Evolutionary conservation across 2,113 vertebrate species (phyloP).

Genomic region (Tretioscincus oriximinensis): DNA sequence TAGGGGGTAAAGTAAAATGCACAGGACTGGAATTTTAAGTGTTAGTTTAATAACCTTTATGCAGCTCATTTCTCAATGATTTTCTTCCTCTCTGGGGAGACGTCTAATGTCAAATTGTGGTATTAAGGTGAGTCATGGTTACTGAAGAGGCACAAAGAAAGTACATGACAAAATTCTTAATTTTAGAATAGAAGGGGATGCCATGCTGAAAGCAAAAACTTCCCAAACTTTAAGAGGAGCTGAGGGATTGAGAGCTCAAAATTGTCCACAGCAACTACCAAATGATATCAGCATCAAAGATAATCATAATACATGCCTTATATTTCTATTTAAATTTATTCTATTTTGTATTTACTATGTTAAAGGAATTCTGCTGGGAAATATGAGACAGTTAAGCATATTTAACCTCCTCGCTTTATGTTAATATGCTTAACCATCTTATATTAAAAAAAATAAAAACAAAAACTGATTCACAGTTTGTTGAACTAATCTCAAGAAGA

Average conservation of each 20-base stretch:
- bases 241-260: conserved; percentile 25
- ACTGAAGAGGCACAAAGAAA: conserved; percentile 59
- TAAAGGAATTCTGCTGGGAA: no score
- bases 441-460: no score
- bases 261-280: conserved; percentile 27
- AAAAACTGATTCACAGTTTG: no score
- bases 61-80: conserved; percentile 73
- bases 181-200: conserved; percentile 33
- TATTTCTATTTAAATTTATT: not conserved
- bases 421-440: no score
- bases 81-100: conserved; percentile 71
- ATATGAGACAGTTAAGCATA: no score
- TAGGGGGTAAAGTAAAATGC: conserved; percentile 68
- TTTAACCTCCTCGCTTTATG: no score
- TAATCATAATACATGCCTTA: not conserved
- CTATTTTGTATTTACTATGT: no score
- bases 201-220: conserved; percentile 32
- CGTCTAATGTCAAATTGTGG: conserved; percentile 74
- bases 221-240: conserved; percentile 16
- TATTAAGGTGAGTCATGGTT: conserved; percentile 70
- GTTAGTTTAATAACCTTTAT: conserved; percentile 77
- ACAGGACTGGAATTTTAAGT: conserved; percentile 73
- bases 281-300: conserved; percentile 7
- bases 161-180: conserved; percentile 70
- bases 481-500: no score